phyloP scores from a whole-genome alignment of 2,888 invertebrate species.

The Lasioglossum figueresi region DNA sequence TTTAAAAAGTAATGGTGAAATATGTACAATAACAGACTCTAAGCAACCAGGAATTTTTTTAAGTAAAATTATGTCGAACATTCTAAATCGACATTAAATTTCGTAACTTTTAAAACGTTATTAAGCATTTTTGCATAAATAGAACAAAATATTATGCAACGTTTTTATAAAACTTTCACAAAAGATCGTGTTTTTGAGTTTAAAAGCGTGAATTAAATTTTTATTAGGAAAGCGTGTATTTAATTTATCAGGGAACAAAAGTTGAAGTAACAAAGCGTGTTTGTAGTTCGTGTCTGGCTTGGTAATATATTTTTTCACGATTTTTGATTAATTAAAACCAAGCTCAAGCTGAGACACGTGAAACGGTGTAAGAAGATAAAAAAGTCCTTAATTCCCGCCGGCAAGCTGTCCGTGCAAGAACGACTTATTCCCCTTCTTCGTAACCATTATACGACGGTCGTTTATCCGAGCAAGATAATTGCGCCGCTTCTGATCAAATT shows the following conservation, averaged over 20 bases:
- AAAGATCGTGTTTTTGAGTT: neutral
- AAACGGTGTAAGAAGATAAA: conserved; percentile 77
- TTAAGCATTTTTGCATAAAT: neutral
- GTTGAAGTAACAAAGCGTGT: neutral
- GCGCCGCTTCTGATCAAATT: conserved; percentile 76
- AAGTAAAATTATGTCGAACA: neutral
- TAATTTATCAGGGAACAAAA: neutral
- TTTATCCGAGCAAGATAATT: conserved; percentile 77
- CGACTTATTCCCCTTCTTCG: conserved; percentile 57
- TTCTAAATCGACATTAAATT: neutral
- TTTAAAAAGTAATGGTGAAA: neutral
- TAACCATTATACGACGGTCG: conserved; percentile 75
- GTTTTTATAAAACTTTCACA: neutral
- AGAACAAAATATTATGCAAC: neutral
- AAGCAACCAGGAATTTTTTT: neutral
- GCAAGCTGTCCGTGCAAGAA: conserved; percentile 69
- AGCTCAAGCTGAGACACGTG: conserved; percentile 73
- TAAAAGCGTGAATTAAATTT: neutral
- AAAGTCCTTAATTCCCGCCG: conserved; percentile 77
- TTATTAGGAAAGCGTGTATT: neutral
- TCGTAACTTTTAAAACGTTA: neutral
- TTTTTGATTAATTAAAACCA: conserved; percentile 81
- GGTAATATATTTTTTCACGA: conserved; percentile 76
- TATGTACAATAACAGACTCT: neutral
- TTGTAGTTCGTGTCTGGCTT: conserved; percentile 17